Percentiles rank a stretch among this genome's conserved stretches.
Evolutionary conservation across 1,140 invertebrate species (phyloP).

Genomic region (Leptopilina clavipes): DNA sequence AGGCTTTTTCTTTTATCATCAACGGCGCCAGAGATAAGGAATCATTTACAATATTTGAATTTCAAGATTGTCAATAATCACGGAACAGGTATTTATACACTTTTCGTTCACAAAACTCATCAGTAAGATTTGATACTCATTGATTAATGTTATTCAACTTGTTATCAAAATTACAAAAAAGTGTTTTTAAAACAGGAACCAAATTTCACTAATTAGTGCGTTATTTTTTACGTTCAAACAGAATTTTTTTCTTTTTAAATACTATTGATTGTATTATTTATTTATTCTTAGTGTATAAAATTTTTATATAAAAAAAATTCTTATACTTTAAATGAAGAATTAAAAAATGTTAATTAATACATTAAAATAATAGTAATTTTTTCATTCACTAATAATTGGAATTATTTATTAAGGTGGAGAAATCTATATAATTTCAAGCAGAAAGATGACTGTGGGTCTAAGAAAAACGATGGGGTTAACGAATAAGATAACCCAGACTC

Average conservation of each 20-base stretch:
- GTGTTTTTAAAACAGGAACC: not conserved
- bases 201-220: not conserved
- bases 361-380: no score
- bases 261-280: no score
- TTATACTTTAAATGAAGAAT: no score
- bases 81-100: slow-evolving; percentile 7
- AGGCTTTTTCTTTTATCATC: not conserved
- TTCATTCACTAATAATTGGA: not conserved
- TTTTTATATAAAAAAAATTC: no score
- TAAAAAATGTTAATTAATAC: no score
- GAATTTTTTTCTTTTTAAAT: no score
- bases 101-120: not conserved
- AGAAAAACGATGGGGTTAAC: slow-evolving; percentile 50
- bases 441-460: slow-evolving; percentile 49
- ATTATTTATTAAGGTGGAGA: not conserved
- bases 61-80: slow-evolving; percentile 5
- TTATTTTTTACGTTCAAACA: no score
- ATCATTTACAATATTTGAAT: not conserved
- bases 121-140: not conserved
- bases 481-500: slow-evolving; percentile 50
- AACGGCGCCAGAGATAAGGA: not conserved
- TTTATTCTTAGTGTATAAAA: no score
- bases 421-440: not conserved
- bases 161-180: not conserved
- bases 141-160: not conserved